phyloP scores from a whole-genome alignment of 2,888 invertebrate species.

The Philhelius pedissequus region DNA sequence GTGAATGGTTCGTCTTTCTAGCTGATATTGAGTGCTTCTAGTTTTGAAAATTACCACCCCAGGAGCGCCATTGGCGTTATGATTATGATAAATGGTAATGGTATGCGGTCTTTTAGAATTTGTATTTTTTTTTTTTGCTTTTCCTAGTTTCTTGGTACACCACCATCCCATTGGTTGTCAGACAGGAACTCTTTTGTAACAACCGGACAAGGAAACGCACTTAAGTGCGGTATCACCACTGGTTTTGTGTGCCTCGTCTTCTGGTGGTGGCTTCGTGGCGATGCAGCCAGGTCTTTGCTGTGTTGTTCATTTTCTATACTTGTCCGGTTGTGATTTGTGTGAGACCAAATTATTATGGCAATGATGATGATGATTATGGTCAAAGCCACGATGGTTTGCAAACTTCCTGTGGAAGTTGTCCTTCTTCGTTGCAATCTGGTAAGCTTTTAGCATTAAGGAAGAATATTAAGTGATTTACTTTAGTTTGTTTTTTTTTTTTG shows the following conservation, averaged over 20 bases:
- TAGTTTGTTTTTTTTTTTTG: too few species aligned
- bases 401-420: constrained; percentile 32
- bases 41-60: constrained; percentile 32
- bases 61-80: constrained; percentile 36
- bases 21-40: background rate
- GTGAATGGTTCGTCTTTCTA: background rate
- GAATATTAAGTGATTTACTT: constrained; percentile 59
- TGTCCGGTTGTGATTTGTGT: constrained; percentile 51
- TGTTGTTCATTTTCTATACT: constrained; percentile 31
- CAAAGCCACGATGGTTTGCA: constrained; percentile 5
- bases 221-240: constrained; percentile 55
- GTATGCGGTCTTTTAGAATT: constrained; percentile 27
- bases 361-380: constrained; percentile 23
- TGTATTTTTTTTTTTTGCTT: background rate
- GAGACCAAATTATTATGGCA: constrained; percentile 39
- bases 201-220: constrained; percentile 62
- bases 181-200: constrained; percentile 18
- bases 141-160: constrained; percentile 25
- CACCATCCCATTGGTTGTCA: background rate
- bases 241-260: constrained; percentile 32
- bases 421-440: constrained; percentile 48
- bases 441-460: constrained; percentile 45
- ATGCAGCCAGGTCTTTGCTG: background rate
- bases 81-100: constrained; percentile 60
- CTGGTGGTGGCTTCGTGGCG: background rate